phyloP scores from a whole-genome alignment of 1,140 invertebrate species.

The Tetragonula clypearis region DNA sequence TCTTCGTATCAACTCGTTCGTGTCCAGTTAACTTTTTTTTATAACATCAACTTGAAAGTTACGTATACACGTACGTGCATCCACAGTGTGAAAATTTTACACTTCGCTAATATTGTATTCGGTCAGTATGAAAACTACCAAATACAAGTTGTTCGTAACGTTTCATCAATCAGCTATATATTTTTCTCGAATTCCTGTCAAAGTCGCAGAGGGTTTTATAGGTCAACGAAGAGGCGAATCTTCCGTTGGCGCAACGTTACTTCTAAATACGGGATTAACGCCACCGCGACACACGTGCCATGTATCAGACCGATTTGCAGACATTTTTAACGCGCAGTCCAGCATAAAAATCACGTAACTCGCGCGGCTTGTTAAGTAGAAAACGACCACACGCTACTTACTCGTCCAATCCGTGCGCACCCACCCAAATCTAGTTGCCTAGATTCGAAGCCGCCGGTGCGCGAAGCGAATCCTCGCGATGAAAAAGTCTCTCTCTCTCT shows the following conservation, averaged over 20 bases:
- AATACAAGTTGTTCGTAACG: too few species aligned
- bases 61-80: too few species aligned
- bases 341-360: slow-evolving; percentile 36
- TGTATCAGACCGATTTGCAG: neutral
- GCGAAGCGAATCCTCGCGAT: neutral
- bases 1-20: too few species aligned
- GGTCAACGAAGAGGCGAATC: neutral
- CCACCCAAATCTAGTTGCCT: slow-evolving; percentile 41
- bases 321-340: slow-evolving; percentile 25
- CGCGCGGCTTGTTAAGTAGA: slow-evolving; percentile 31
- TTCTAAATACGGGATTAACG: neutral
- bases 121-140: too few species aligned
- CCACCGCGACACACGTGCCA: neutral
- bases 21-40: too few species aligned
- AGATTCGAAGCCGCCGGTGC: neutral
- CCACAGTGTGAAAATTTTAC: too few species aligned
- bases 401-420: neutral
- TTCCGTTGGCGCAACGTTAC: neutral
- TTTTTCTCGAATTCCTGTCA: too few species aligned
- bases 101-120: too few species aligned
- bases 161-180: too few species aligned
- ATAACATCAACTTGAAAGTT: too few species aligned
- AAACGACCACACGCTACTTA: slow-evolving; percentile 26
- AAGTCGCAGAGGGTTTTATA: too few species aligned
- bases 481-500: neutral